Conservation (phyloP, 2,113 vertebrate species). For the Larimichthys crocea region DNA sequence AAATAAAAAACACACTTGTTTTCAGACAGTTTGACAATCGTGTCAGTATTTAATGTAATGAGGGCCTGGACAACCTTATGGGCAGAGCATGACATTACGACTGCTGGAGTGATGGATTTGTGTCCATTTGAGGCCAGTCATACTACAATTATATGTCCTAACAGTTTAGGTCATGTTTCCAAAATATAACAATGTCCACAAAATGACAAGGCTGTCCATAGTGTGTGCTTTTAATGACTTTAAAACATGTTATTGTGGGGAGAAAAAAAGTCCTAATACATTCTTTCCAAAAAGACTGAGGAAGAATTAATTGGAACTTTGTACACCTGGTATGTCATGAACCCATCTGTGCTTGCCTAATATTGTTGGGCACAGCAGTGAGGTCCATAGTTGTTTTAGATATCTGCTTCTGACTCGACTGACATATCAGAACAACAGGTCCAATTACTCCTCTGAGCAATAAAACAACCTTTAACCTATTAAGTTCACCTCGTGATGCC, state of each 20-base stretch:
- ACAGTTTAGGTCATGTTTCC: not conserved
- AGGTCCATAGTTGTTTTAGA: not conserved
- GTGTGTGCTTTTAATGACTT: not conserved
- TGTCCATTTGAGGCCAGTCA: conserved; percentile 5
- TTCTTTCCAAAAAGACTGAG: not conserved
- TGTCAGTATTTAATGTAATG: conserved; percentile 24
- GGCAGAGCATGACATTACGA: not conserved
- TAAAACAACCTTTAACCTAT: conserved; percentile 61
- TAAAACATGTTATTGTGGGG: not conserved
- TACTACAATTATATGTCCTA: not conserved
- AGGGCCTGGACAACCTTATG: not conserved
- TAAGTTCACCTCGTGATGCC: conserved; percentile 61
- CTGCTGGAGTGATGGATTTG: not conserved
- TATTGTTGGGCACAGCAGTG: not conserved
- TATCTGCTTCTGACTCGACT: conserved; percentile 1
- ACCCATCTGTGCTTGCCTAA: not conserved
- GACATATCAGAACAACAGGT: conserved; percentile 34
- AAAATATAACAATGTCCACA: not conserved
- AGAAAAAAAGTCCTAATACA: not conserved
- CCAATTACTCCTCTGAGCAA: conserved; percentile 26
- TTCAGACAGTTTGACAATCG: conserved; percentile 27
- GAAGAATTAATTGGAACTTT: not conserved
- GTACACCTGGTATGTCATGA: not conserved
- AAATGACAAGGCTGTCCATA: conserved; percentile 1
- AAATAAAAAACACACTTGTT: not conserved